These are phyloP conservation scores for Nesometra sesokonis DNA, from an alignment of 35 echinoderm and acorn worm species.

Conservation along the genomic window DNA sequence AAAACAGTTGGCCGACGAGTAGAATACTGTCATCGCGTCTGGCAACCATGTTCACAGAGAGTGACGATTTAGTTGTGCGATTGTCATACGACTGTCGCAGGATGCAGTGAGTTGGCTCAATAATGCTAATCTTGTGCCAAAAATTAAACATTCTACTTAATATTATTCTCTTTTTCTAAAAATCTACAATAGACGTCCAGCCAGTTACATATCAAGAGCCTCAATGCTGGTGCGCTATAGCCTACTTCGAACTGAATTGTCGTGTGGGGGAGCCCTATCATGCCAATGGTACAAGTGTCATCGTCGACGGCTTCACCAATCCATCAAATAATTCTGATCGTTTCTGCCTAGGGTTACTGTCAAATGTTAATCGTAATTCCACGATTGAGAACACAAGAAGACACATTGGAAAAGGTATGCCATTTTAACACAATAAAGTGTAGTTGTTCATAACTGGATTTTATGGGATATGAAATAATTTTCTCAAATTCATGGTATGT, in stretches of 20 bases:
- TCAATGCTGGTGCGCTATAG: slow-evolving; percentile 88
- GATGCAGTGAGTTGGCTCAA: too few species aligned
- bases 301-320: slow-evolving; percentile 98
- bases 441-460: too few species aligned
- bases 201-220: slow-evolving; percentile 95
- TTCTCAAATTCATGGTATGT: too few species aligned
- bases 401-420: slow-evolving; percentile 96
- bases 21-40: too few species aligned
- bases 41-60: too few species aligned
- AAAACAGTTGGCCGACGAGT: too few species aligned
- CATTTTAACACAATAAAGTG: too few species aligned
- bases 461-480: too few species aligned
- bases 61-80: too few species aligned
- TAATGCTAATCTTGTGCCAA: too few species aligned
- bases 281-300: slow-evolving; percentile 89
- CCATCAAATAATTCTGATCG: slow-evolving; percentile 90
- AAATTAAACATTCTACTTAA: too few species aligned
- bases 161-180: neutral
- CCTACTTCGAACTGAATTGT: slow-evolving; percentile 96
- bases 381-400: slow-evolving; percentile 99
- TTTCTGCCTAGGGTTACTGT: slow-evolving; percentile 92
- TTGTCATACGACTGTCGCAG: too few species aligned
- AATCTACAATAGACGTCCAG: slow-evolving; percentile 60
- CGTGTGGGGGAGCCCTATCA: slow-evolving; percentile 97
- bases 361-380: slow-evolving; percentile 99